Percentiles rank a stretch among this genome's conserved stretches.
These are phyloP conservation scores for Torymus auratus DNA, from an alignment of 2,888 invertebrate species.

Conservation along the genomic window DNA sequence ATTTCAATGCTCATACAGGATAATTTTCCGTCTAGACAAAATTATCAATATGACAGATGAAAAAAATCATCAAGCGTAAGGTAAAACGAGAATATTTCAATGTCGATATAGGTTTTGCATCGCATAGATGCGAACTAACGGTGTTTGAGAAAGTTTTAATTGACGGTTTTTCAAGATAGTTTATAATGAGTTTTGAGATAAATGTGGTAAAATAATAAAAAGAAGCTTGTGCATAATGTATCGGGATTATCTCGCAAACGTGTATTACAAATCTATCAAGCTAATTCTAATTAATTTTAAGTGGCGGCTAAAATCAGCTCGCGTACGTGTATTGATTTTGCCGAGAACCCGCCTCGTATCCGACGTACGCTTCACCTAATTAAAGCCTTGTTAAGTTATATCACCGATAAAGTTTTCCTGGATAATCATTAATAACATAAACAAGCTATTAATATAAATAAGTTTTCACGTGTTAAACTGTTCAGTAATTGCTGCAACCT, in stretches of 20 bases:
- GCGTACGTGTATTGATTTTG: not conserved
- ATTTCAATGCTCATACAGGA: too few species aligned
- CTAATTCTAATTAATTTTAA: conserved; percentile 10
- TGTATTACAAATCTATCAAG: conserved; percentile 7
- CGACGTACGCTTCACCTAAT: not conserved
- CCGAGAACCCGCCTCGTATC: not conserved
- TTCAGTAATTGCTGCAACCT: too few species aligned
- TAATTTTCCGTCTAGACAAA: too few species aligned
- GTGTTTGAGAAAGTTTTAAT: too few species aligned
- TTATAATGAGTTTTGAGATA: too few species aligned
- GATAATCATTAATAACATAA: conserved; percentile 1
- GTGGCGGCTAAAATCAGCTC: not conserved
- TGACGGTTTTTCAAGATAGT: too few species aligned
- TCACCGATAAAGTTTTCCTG: not conserved
- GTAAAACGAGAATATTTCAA: too few species aligned
- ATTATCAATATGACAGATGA: too few species aligned
- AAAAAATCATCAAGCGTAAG: too few species aligned
- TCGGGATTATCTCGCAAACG: not conserved
- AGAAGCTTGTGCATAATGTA: not conserved
- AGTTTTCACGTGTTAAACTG: not conserved
- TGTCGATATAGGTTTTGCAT: too few species aligned
- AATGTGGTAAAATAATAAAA: not conserved
- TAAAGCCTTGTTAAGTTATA: conserved; percentile 10
- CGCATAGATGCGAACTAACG: too few species aligned
- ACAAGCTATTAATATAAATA: conserved; percentile 8